Conservation (phyloP, 2,888 invertebrate species). For the Leptopterna dolabrata region DNA sequence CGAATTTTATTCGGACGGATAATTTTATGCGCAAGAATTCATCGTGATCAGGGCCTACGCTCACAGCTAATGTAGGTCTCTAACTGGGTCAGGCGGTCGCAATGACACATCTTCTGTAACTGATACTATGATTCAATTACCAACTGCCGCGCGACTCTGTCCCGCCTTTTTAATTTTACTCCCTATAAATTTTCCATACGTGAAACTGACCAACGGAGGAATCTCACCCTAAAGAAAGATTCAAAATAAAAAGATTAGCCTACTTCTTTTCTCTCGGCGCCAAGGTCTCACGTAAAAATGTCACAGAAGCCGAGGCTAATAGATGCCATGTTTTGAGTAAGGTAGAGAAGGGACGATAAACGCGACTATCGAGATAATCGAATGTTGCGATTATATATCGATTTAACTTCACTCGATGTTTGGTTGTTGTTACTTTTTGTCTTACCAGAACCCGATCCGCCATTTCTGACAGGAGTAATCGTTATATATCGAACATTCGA, state of each 20-base stretch:
- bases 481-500: no score
- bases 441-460: no score
- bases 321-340: background rate
- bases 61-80: background rate
- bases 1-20: no score
- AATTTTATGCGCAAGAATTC: background rate
- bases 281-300: background rate
- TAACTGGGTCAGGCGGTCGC: background rate
- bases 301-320: background rate
- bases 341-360: no score
- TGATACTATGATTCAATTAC: background rate
- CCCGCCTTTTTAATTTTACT: background rate
- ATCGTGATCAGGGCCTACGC: background rate
- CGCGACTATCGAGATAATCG: no score
- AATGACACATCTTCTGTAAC: background rate
- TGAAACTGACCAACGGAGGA: background rate
- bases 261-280: background rate
- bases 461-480: no score
- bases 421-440: no score
- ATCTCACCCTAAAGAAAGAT: background rate
- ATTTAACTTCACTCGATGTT: no score
- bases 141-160: background rate
- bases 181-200: background rate
- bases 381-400: no score
- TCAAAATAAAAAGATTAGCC: background rate